A percentile compares a stretch with the other conserved stretches of the same genome.
Evolutionary conservation across 1,140 invertebrate species (phyloP).

Genomic region (Hylyphantes graminicola): DNA sequence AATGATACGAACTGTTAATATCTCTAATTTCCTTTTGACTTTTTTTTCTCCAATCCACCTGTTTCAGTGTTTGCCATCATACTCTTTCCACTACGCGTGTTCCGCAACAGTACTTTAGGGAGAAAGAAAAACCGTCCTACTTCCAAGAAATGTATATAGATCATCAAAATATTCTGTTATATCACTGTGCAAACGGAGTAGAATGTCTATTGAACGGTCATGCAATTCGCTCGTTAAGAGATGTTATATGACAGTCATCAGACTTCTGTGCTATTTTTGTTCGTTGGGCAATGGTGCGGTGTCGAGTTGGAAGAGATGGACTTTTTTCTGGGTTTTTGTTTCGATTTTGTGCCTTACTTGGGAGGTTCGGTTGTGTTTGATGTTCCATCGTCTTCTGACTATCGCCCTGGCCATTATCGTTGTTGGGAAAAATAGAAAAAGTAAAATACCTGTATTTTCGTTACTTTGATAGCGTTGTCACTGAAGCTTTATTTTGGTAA

Average conservation of each 20-base stretch:
- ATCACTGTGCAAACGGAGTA: constrained; percentile 39
- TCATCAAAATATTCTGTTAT: constrained; percentile 51
- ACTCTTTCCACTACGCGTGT: constrained; percentile 6
- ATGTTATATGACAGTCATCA: constrained; percentile 38
- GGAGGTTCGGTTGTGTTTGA: constrained; percentile 7
- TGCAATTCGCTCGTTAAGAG: constrained; percentile 45
- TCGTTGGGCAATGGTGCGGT: not conserved
- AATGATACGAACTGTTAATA: constrained; percentile 36
- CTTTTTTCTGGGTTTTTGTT: not conserved
- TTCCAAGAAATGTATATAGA: constrained; percentile 48
- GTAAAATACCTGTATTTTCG: constrained; percentile 2
- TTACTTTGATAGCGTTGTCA: no score
- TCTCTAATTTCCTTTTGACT: constrained; percentile 6
- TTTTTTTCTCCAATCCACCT: constrained; percentile 14
- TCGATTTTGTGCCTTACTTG: constrained; percentile 4
- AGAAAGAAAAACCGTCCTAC: not conserved
- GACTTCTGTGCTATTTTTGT: constrained; percentile 23
- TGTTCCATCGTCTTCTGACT: constrained; percentile 3
- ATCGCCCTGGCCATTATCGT: constrained; percentile 47
- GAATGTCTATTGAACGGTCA: constrained; percentile 36
- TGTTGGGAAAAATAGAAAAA: not conserved
- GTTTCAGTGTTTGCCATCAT: constrained; percentile 31
- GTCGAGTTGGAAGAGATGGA: not conserved
- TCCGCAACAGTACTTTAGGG: not conserved
- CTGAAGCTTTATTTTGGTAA: no score